Evolutionary conservation across 2,113 vertebrate genomes (phyloP), one percentile per base, ranked within the genome.

Genomic region (Tachysurus fulvidraco): DNA sequence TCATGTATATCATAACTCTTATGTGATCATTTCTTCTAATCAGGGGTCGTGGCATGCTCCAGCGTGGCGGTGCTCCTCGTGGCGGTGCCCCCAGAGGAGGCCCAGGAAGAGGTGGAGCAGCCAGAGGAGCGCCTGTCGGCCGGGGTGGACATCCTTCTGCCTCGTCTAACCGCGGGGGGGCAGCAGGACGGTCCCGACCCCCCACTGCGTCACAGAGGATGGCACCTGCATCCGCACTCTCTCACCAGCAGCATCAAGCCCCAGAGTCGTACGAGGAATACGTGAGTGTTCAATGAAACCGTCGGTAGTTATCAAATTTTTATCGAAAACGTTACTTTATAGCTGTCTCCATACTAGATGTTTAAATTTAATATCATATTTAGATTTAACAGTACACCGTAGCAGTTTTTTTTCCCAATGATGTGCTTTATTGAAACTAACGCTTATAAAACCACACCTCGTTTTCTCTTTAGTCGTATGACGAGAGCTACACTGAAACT

Each of bases 41-140:
- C 88, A 99, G 98, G 92, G 98, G 97, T 0, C 94, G 97, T 9
- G 97, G 98, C 28, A 96, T 98, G 87, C 96, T 96, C 74, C 96
- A 97, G n/a, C 94, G 97, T 44, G 97, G 97, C 25, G 95, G 94
- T 14, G 93, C 95, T 0, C 93, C 93, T 71, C 95, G 96, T 1
- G 96, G 97, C 0, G 96, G 96, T 36, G 94, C 96, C 1, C 96
- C 96, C 23, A 94, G 97, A 21, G 97, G 96, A 14, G 96, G 95
- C 7, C 93, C 95, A 0, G 95, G 96, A 2, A 93, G 97, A 12
- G 97, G 97, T 3, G 95, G 93, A 4, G 94, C 96, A 9, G 91
- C 95, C 0, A 94, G 98, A 88, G 97, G 98, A 76, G 96, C 94
- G 3, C 95, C 96, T 0, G 92, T 95, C 4, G 95, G 96, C 77